A percentile compares a stretch with the other conserved stretches of the same genome.
Evolutionary conservation across 2,888 invertebrate species (phyloP).

Genomic region (Dynastes tityus): DNA sequence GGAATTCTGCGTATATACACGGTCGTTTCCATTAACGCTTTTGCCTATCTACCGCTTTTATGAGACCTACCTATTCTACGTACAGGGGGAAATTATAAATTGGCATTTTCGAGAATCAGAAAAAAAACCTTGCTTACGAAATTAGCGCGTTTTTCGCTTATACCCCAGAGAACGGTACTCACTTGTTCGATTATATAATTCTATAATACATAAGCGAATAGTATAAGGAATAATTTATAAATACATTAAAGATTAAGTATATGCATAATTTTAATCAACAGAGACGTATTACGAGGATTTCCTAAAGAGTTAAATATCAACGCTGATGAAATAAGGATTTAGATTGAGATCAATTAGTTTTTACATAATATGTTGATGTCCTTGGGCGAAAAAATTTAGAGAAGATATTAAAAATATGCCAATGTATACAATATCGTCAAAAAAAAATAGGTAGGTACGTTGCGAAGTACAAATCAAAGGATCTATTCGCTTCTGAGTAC

Average conservation of each 20-base stretch:
- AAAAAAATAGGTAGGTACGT: not conserved
- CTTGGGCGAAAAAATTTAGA: too few relatives aligned
- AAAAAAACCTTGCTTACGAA: conserved; percentile 24
- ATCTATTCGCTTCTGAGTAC: too few relatives aligned
- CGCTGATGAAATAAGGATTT: too few relatives aligned
- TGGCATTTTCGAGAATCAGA: not conserved
- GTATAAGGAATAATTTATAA: not conserved
- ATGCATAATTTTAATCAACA: conserved; percentile 4
- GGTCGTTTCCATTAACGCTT: not conserved
- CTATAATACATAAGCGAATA: not conserved
- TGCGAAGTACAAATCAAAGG: too few relatives aligned
- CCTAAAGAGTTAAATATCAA: too few relatives aligned
- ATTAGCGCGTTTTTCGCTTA: conserved; percentile 2
- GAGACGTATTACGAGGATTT: not conserved
- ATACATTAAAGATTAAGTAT: not conserved
- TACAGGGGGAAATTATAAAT: too few relatives aligned
- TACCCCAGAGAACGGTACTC: conserved; percentile 1
- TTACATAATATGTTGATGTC: too few relatives aligned
- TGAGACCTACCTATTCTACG: too few relatives aligned
- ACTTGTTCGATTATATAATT: conserved; percentile 11
- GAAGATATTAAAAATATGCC: too few relatives aligned
- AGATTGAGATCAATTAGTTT: too few relatives aligned
- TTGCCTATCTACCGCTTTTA: not conserved
- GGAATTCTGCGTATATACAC: not conserved
- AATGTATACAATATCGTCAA: too few relatives aligned